Base-by-base conservation (phyloP, 2,797 vertebrate species). In the Odontamblyopus lacepedii region DNA sequence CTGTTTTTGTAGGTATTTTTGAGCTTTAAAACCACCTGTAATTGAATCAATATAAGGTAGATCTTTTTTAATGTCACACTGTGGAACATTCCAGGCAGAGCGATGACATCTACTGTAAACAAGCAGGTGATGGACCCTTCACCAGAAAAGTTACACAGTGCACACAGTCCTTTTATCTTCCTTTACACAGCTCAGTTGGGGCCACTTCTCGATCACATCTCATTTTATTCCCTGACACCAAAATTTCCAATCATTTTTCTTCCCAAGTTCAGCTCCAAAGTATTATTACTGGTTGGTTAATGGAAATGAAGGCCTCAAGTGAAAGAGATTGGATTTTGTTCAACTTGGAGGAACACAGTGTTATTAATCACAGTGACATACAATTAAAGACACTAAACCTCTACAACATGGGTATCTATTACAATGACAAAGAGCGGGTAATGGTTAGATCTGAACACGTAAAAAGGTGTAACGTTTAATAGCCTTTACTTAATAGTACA, bases 321-420 rank as follows among this genome's bases (percentile, higher is more conserved):
- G 19, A 59, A 63, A 55, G 38, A 19, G 11, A 67, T 51, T 59
- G 29, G 55, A 48, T 35, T 63, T 79, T 66, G 63, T 66, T 27
- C 51, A 67, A 68, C 7, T 63, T 38, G 27, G 51, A 23, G 7
- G 5, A 73, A 50, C 6, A 71, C 73, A 79, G 72, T 51, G 55
- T 55, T 70, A 83, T 74, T 70, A 80, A 72, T 83, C 73, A 73
- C 2, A 0, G 67, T 41, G 61, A 18, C 30, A 68, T 32, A 29
- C 9, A 55, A 55, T 61, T 63, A 74, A 73, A 70, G 30, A 41
- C 16, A 18, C 55, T 53, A 26, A 57, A 72, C 61, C 13, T 69
- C 56, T 61, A 23, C 74, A 38, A 78, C 71, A 69, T 70, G 50
- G 59, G 70, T 67, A 35, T 66, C 67, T 27, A 69, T 76, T 75